A percentile compares a stretch with the other conserved stretches of the same genome.
Conservation (phyloP, 2,113 vertebrate genomes). For the Brienomyrus brachyistius region DNA sequence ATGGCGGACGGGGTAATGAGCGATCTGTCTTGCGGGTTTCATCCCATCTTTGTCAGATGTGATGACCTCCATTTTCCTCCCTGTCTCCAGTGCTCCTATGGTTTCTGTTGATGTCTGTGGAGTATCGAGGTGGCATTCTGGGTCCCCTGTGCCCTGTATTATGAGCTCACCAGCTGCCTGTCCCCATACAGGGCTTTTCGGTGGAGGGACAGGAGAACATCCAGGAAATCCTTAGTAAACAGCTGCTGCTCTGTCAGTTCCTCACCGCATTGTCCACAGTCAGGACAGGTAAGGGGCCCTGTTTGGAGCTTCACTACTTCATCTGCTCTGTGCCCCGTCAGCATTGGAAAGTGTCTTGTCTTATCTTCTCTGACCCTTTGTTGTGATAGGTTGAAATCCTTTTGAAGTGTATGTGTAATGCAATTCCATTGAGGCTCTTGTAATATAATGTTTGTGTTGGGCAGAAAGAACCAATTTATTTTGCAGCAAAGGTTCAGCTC, state of each 20-base stretch:
- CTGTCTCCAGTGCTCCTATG: background rate
- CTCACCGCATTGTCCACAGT: constrained; percentile 83
- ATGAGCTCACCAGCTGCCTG: background rate
- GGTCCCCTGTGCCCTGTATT: background rate
- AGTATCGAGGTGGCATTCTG: background rate
- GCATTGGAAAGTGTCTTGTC: background rate
- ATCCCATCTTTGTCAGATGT: background rate
- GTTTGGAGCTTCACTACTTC: background rate
- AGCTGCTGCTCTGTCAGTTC: constrained; percentile 89
- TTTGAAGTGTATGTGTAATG: background rate
- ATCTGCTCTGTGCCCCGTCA: background rate
- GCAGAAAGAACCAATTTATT: background rate
- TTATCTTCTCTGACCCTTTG: background rate
- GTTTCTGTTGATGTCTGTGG: background rate
- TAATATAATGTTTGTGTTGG: background rate
- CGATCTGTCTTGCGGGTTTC: background rate
- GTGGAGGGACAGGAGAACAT: constrained; percentile 95
- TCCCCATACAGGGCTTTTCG: constrained; percentile 79
- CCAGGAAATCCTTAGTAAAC: constrained; percentile 83
- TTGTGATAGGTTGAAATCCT: background rate
- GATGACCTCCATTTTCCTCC: background rate
- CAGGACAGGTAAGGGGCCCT: constrained; percentile 69
- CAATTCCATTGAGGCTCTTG: background rate
- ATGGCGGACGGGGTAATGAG: constrained; percentile 92
- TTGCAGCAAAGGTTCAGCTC: background rate